Percentiles rank a stretch among this genome's conserved stretches.
These are phyloP conservation scores for Gymnoscopelus microlampas DNA, from an alignment of 2,797 vertebrate genomes.

Conservation along the genomic window DNA sequence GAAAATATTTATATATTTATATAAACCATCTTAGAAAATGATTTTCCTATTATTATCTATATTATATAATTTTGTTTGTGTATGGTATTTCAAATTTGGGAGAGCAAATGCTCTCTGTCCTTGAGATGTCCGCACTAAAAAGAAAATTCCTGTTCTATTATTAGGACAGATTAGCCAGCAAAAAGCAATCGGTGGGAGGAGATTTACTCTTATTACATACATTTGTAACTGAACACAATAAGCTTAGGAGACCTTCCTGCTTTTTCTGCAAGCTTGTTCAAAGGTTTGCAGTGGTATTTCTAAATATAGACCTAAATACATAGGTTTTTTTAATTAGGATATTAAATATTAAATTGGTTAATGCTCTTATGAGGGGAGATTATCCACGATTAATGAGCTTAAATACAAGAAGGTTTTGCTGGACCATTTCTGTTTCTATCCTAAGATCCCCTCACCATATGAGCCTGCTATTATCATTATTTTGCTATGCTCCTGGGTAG, in stretches of 20 bases:
- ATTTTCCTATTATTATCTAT: no score
- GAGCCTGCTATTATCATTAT: no score
- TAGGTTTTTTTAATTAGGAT: not conserved
- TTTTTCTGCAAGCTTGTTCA: not conserved
- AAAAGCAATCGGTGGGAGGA: conserved; percentile 15
- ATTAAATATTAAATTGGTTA: not conserved
- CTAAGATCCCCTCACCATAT: no score
- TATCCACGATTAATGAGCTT: not conserved
- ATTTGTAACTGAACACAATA: conserved; percentile 3
- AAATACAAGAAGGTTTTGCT: no score
- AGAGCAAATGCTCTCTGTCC: conserved; percentile 10
- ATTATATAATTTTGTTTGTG: no score
- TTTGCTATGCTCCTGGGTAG: no score
- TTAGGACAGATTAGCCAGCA: conserved; percentile 33
- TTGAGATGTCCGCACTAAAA: conserved; percentile 15
- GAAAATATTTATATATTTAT: no score
- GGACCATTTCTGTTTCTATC: no score
- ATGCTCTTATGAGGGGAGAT: not conserved
- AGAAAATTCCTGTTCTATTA: conserved; percentile 21
- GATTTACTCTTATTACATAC: conserved; percentile 21
- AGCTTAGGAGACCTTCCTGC: not conserved
- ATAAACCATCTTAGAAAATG: no score
- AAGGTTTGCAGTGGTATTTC: not conserved
- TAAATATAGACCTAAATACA: not conserved
- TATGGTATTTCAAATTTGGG: not conserved